Base-by-base conservation (phyloP, 2,888 invertebrate genomes). In the Nomada hirtipes region DNA sequence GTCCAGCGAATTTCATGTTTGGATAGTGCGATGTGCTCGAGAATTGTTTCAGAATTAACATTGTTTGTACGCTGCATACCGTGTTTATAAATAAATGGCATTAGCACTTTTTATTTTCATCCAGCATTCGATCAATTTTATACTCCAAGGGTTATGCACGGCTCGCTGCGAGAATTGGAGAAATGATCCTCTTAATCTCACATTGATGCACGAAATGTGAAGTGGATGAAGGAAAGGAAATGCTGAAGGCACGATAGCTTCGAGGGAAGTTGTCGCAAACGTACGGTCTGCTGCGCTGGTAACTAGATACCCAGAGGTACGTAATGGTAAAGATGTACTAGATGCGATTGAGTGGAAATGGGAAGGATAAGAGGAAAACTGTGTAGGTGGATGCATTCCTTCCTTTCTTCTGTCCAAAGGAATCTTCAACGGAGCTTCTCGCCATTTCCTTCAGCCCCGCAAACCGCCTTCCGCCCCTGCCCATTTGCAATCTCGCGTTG, bases 281-380 rank as follows among this genome's bases (percentile, higher is more conserved):
- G 76, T 82, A 65, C 59, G 74, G 81, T 68, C 68, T 47, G 69
- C 67, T 61, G 65, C 63, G 52, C 69, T 52, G 61, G 87, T 82
- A 84, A 86, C 83, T 73, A 73, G 83, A 86, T 83, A 72, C 59
- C 63, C 36, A 44, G 47, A 50, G 61, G 59, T 75, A 84, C 79
- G 80, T 85, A 88, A 89, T 85, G 85, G 87, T 71, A 78, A 81
- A 73, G 83, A 60, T 83, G 78, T 86, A 86, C 76, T 76, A 76
- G 82, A 88, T 87, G 79, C 89, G 87, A 88, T 83, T 85, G 85
- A 82, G 80, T 87, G 85, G 81, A 87, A 89, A 88, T 88, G 79
- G 86, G 55, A 83, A 82, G 83, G 85, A 86, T 89, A 84, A 87
- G 79, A 81, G 82, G 79, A 60, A 89, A 88, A 83, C 85, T 80